Conservation (phyloP, 2,113 vertebrate genomes). For the Gallinago paraguaiae region DNA sequence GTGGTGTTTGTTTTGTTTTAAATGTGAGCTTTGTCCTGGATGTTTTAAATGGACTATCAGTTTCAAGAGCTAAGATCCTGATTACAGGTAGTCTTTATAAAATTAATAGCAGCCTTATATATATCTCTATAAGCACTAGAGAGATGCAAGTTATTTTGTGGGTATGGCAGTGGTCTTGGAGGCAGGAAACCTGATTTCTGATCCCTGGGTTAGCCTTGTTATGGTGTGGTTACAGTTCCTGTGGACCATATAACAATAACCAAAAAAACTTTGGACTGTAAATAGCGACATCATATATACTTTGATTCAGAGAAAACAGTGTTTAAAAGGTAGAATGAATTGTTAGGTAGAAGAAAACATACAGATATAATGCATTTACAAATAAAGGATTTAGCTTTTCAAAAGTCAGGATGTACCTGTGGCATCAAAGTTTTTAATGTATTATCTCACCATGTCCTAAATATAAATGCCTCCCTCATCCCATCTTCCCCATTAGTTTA, state of each 20-base stretch:
- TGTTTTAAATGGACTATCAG: neutral
- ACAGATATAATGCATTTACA: neutral
- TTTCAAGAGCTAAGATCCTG: neutral
- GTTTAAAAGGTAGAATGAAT: neutral
- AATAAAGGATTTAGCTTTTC: neutral
- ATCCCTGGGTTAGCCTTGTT: neutral
- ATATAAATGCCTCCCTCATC: neutral
- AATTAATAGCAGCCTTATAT: neutral
- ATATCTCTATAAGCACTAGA: neutral
- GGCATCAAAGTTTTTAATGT: neutral
- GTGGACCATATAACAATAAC: neutral
- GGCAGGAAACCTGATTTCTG: neutral
- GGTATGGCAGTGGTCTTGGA: neutral
- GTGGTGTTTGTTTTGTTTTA: neutral
- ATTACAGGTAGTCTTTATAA: neutral
- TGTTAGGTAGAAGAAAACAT: neutral
- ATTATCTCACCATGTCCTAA: neutral
- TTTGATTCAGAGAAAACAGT: neutral
- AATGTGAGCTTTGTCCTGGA: neutral
- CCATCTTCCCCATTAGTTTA: neutral
- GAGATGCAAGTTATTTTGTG: neutral
- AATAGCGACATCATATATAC: no score
- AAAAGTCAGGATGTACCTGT: neutral
- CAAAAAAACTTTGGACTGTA: neutral
- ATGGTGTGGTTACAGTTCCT: neutral